Conservation (phyloP, 2,113 vertebrate species). For the Orcinus orca region DNA sequence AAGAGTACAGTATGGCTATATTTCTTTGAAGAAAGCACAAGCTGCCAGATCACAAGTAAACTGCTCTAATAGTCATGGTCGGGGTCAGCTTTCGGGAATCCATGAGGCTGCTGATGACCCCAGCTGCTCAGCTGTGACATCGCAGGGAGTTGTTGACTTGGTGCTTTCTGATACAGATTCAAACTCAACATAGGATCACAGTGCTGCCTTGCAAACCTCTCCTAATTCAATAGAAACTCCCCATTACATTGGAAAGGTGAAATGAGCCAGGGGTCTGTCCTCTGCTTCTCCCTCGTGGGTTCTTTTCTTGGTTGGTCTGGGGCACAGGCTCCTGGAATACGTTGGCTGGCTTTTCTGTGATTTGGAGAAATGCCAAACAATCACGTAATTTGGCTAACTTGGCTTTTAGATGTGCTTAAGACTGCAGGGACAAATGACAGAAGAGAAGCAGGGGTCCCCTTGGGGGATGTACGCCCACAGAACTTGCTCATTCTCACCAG, state of each 20-base stretch:
- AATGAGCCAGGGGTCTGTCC: background rate
- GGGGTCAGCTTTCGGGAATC: background rate
- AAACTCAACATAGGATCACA: background rate
- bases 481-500: no score
- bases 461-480: background rate
- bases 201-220: background rate
- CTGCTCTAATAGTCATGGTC: background rate
- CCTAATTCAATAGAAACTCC: background rate
- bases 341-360: background rate
- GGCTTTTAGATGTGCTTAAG: background rate
- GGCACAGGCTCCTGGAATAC: background rate
- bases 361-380: background rate
- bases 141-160: background rate
- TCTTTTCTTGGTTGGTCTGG: background rate
- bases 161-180: slow-evolving; percentile 55
- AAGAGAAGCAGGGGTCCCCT: background rate
- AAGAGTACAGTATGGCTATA: background rate
- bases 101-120: slow-evolving; percentile 33
- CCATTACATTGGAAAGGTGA: background rate
- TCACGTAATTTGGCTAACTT: background rate
- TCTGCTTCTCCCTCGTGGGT: background rate
- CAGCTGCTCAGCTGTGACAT: background rate
- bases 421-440: background rate
- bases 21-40: slow-evolving; percentile 5
- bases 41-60: background rate